These are phyloP conservation scores for Thermophis baileyi DNA, from an alignment of 2,113 vertebrate species.

Conservation along the genomic window DNA sequence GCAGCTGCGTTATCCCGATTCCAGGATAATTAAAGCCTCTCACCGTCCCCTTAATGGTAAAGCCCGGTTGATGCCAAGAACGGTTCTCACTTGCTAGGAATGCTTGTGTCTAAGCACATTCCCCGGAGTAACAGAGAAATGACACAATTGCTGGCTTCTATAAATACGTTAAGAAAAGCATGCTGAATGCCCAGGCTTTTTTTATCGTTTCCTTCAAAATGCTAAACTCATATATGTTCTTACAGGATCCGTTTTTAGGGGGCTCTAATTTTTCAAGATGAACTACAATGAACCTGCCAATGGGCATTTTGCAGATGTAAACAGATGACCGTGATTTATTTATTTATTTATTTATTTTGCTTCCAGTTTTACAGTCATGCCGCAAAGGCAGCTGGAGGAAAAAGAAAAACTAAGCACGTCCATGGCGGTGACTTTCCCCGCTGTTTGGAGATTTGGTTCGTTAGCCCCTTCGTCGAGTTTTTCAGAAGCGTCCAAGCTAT, in stretches of 20 bases:
- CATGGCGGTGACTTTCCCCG: not conserved
- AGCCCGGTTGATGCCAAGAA: slow-evolving; percentile 54
- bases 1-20: slow-evolving; percentile 3
- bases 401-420: not conserved
- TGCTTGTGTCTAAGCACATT: slow-evolving; percentile 69
- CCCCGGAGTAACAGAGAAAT: slow-evolving; percentile 56
- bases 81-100: slow-evolving; percentile 64
- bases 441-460: not conserved
- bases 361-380: not conserved
- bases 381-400: not conserved
- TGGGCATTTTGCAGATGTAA: not conserved
- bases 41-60: slow-evolving; percentile 36
- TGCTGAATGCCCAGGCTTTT: slow-evolving; percentile 34
- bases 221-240: not conserved
- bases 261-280: not conserved
- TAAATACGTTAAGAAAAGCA: slow-evolving; percentile 57
- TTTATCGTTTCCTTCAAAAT: slow-evolving; percentile 31
- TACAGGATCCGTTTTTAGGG: not conserved
- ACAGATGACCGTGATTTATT: not conserved
- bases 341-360: too few relatives aligned
- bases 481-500: not conserved
- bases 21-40: slow-evolving; percentile 54
- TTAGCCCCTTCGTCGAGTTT: not conserved
- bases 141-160: slow-evolving; percentile 65
- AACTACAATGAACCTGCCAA: not conserved